Percentiles rank a stretch among this genome's conserved stretches.
These are phyloP conservation scores for Porites rus DNA, from an alignment of 92 coral and sea anemone genomes.

Conservation along the genomic window DNA sequence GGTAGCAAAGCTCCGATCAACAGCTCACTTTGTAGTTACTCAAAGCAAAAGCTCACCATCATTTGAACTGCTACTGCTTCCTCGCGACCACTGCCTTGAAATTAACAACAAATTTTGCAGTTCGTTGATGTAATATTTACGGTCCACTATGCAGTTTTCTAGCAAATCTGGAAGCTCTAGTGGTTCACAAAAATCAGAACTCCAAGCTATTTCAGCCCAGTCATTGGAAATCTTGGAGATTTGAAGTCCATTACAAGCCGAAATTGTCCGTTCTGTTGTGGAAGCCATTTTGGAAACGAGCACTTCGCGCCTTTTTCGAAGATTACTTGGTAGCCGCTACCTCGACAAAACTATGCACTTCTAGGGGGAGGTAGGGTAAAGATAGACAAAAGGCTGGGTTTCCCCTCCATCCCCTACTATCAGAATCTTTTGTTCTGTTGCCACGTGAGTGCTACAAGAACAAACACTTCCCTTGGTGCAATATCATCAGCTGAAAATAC, in stretches of 20 bases:
- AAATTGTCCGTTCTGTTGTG: constrained; percentile 60
- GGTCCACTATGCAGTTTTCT: constrained; percentile 59
- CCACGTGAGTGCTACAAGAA: constrained; percentile 39
- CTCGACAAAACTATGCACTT: neutral
- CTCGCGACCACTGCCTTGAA: constrained; percentile 19
- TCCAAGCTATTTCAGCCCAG: constrained; percentile 93
- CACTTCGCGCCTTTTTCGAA: constrained; percentile 71
- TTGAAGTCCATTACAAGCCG: constrained; percentile 68
- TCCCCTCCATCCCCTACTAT: constrained; percentile 36
- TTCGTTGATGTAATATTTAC: constrained; percentile 38
- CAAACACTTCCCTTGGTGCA: neutral
- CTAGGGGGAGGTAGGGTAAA: constrained; percentile 5
- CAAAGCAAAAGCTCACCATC: constrained; percentile 14
- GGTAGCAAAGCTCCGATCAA: too few species aligned
- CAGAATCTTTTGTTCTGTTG: constrained; percentile 3
- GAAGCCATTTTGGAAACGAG: constrained; percentile 70
- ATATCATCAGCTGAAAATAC: constrained; percentile 28
- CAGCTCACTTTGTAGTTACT: too few species aligned
- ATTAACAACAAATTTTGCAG: constrained; percentile 15
- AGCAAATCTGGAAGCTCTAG: constrained; percentile 86
- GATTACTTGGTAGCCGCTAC: constrained; percentile 55
- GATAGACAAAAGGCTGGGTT: neutral
- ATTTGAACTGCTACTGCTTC: neutral
- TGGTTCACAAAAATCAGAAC: constrained; percentile 88
- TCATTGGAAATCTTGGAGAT: constrained; percentile 72